Base-by-base conservation (phyloP, 2,888 invertebrate genomes). In the Melipona beecheii region DNA sequence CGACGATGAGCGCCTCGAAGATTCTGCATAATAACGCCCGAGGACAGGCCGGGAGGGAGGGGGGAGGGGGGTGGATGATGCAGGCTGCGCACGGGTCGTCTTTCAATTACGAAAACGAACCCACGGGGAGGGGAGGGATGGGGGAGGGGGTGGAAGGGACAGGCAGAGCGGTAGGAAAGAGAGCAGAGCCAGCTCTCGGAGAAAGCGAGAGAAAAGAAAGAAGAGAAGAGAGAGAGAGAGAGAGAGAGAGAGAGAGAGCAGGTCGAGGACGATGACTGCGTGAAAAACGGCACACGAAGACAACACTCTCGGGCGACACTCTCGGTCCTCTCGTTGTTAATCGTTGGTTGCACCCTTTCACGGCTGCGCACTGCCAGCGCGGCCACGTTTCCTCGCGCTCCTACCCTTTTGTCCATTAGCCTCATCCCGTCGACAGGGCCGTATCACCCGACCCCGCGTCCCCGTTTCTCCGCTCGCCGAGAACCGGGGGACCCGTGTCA, bases 321-420 rank as follows among this genome's bases (percentile, higher is more conserved):
- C 91, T 90, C 90, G 89, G 84, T 87, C 75, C 86, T 85, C 88
- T 88, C 91, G 90, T 91, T 91, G 92, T 92, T 92, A 92, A 92
- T 92, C 92, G 92, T 92, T 92, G 90, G 92, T 91, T 92, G 92
- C 92, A 92, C 92, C 91, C 90, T 92, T 92, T 93, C 93, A 91
- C 81, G 85, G 86, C 86, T 83, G 75, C 84, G 86, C 82, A 84
- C 83, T 84, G 71, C 71, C 75, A 43, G 77, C 84, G 82, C 74
- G 81, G 75, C 43, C 43, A 43, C 86, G 89, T 90, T 91, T 91
- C 90, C 91, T 91, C 91, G 87, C 86, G 87, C 85, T 86, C 85
- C 87, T 90, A 86, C 90, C 89, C 90, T 90, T 90, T 91, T 90
- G 92, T 92, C 91, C 92, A 92, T 92, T 92, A 92, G 92, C 92